These are phyloP conservation scores for Tenualosa ilisha DNA, from an alignment of 2,797 vertebrate species.

Conservation along the genomic window DNA sequence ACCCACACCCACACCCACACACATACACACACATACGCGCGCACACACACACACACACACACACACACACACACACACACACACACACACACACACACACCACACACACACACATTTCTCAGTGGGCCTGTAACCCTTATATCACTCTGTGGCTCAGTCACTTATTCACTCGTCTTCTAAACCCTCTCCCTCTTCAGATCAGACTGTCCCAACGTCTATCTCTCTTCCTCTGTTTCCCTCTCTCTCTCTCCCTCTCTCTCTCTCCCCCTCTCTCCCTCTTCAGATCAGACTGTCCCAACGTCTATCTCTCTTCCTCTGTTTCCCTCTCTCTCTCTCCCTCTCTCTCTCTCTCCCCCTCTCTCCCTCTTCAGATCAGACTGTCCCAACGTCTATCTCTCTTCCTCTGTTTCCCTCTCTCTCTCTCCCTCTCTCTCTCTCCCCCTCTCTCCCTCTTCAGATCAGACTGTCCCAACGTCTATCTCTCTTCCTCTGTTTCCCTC, in stretches of 20 bases:
- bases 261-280: too few relatives aligned
- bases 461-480: too few relatives aligned
- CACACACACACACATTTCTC: not conserved
- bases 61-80: conserved; percentile 15
- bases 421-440: too few relatives aligned
- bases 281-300: too few relatives aligned
- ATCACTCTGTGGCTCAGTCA: not conserved
- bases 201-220: not conserved
- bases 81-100: conserved; percentile 14
- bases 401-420: too few relatives aligned
- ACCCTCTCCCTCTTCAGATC: not conserved
- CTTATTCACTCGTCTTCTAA: not conserved
- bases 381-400: not conserved
- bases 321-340: too few relatives aligned
- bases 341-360: too few relatives aligned
- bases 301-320: not conserved
- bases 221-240: too few relatives aligned
- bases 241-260: not conserved
- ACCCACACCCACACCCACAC: not conserved
- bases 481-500: not conserved
- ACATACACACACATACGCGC: not conserved
- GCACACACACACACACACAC: conserved; percentile 4
- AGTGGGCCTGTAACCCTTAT: not conserved
- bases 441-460: too few relatives aligned
- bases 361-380: too few relatives aligned